Conservation (phyloP, 2,113 vertebrate genomes). For the Thinocorus orbignyianus region DNA sequence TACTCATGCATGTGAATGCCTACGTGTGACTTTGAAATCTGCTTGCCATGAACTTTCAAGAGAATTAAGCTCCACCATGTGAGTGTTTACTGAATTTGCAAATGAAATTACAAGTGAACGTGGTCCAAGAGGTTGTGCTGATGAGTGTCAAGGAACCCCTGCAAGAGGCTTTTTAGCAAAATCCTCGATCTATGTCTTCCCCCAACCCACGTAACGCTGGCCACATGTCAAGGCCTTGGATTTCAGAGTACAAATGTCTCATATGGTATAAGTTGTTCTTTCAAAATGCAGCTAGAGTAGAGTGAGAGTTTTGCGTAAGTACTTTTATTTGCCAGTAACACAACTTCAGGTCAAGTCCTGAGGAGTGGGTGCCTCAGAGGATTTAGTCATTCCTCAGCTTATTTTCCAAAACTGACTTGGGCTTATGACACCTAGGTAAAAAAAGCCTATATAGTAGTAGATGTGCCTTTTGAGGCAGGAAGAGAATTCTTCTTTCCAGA, state of each 20-base stretch:
- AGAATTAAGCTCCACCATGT: background rate
- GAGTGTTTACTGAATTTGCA: background rate
- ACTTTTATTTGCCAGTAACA: background rate
- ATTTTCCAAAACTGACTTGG: background rate
- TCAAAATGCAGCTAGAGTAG: background rate
- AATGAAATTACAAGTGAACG: background rate
- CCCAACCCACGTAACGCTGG: background rate
- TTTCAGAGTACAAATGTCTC: background rate
- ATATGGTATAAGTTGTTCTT: background rate
- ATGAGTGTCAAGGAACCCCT: background rate
- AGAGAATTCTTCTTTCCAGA: background rate
- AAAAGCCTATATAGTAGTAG: background rate
- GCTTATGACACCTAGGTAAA: background rate
- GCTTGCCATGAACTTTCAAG: background rate
- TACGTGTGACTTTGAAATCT: background rate
- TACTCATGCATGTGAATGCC: background rate
- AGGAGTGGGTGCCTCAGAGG: background rate
- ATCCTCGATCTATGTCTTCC: background rate
- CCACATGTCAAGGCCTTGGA: background rate
- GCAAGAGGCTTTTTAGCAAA: background rate
- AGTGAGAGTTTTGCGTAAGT: background rate
- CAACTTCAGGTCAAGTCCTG: background rate
- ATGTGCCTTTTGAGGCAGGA: background rate
- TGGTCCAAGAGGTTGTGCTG: background rate
- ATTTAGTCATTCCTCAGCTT: background rate